phyloP scores from a whole-genome alignment of 2,113 vertebrate species.

The Oriolus oriolus region DNA sequence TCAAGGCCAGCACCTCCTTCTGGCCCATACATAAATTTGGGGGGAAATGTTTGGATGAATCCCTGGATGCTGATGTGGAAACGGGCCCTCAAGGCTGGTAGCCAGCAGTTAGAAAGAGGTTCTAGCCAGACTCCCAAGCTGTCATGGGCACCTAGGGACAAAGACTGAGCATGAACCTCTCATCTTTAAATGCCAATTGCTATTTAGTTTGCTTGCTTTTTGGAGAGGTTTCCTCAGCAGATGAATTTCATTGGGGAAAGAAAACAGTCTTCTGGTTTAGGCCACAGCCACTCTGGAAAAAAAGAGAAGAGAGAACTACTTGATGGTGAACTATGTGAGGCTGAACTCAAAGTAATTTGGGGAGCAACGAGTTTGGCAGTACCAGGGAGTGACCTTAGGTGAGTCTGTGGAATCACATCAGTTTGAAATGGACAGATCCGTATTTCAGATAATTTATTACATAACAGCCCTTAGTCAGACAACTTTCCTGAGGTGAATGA shows the following conservation, averaged over 20 bases:
- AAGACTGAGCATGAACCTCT: background rate
- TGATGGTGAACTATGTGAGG: background rate
- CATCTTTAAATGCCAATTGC: background rate
- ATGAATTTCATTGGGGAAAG: background rate
- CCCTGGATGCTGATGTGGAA: background rate
- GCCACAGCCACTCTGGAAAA: background rate
- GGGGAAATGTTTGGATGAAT: background rate
- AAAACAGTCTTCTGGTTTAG: background rate
- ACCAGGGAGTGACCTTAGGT: background rate
- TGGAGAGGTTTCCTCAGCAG: background rate
- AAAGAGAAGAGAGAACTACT: background rate
- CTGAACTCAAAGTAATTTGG: background rate
- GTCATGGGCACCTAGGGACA: background rate
- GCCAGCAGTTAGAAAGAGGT: background rate
- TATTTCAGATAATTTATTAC: background rate
- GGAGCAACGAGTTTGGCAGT: background rate
- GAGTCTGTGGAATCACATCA: background rate
- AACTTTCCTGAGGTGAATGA: background rate
- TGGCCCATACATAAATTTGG: background rate
- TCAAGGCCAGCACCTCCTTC: background rate
- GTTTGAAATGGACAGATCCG: background rate
- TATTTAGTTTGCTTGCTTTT: background rate
- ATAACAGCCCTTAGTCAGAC: background rate
- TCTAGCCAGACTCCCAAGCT: background rate
- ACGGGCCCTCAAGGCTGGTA: background rate